Evolutionary conservation across 2,797 vertebrate species (phyloP).

Genomic region (Alauda arvensis): DNA sequence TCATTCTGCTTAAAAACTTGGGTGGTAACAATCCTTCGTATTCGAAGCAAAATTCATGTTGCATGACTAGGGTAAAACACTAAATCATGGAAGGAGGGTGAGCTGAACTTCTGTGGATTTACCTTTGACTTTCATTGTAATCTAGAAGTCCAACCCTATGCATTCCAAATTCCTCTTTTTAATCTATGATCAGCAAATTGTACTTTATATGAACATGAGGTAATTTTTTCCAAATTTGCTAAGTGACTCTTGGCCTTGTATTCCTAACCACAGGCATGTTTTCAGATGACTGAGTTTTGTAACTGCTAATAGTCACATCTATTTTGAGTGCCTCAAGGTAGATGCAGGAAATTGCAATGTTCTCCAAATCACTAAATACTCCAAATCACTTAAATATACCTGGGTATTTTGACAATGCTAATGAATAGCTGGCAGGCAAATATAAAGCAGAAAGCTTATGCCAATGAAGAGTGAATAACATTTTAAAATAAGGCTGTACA

Average conservation of each 20-base stretch:
- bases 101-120: not conserved
- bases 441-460: not conserved
- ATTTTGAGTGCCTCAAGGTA: not conserved
- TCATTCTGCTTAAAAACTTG: not conserved
- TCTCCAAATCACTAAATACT: not conserved
- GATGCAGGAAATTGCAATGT: not conserved
- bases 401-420: not conserved
- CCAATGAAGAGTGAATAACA: not conserved
- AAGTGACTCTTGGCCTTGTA: not conserved
- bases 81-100: accelerated
- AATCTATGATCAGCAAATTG: not conserved
- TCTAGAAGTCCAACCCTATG: not conserved
- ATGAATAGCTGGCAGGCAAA: not conserved
- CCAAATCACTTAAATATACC: not conserved
- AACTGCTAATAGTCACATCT: not conserved
- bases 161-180: not conserved
- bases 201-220: not conserved
- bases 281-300: not conserved
- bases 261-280: not conserved
- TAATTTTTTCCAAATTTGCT: not conserved
- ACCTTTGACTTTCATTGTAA: not conserved
- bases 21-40: not conserved
- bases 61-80: not conserved
- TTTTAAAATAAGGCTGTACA: not conserved
- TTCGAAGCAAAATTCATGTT: not conserved